Percentiles rank a stretch among this genome's conserved stretches.
Evolutionary conservation across 2,113 vertebrate genomes (phyloP).

Genomic region (Neodontobutis hainanensis): DNA sequence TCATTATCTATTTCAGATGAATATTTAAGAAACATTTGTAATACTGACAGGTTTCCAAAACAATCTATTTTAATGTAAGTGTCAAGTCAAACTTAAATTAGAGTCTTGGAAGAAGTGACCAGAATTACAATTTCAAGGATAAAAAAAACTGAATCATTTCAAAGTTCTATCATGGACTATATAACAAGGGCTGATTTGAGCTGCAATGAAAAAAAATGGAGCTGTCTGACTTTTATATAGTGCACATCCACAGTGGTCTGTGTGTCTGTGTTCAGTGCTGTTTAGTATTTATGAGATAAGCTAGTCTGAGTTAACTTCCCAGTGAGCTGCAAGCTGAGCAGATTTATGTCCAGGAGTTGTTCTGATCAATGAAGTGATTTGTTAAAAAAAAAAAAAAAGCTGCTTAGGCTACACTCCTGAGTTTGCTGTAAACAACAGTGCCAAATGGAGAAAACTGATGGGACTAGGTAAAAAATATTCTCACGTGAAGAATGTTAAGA

Average conservation of each 20-base stretch:
- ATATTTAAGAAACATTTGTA: too few species aligned
- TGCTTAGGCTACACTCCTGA: constrained; percentile 46
- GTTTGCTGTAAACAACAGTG: constrained; percentile 39
- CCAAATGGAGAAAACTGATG: constrained; percentile 12
- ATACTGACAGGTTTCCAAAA: too few species aligned
- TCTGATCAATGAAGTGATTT: constrained; percentile 62
- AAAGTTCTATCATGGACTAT: too few species aligned
- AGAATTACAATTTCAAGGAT: too few species aligned
- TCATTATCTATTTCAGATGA: too few species aligned
- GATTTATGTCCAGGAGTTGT: constrained; percentile 50
- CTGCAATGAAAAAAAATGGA: constrained; percentile 1
- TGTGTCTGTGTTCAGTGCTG: constrained; percentile 15
- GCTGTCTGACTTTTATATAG: constrained; percentile 13
- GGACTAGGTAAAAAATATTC: constrained; percentile 26
- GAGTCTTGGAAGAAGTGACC: neutral
- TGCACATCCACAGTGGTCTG: constrained; percentile 17
- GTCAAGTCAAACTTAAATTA: neutral
- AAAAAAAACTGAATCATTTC: neutral
- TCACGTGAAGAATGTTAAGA: constrained; percentile 10
- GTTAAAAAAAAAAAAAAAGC: constrained; percentile 46
- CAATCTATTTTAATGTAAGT: too few species aligned
- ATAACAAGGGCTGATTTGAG: constrained; percentile 1
- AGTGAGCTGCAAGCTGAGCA: constrained; percentile 38
- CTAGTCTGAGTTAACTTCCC: constrained; percentile 38
- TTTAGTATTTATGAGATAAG: constrained; percentile 30